Base-by-base conservation (phyloP, 2,888 invertebrate species). In the Hyposoter didymator region DNA sequence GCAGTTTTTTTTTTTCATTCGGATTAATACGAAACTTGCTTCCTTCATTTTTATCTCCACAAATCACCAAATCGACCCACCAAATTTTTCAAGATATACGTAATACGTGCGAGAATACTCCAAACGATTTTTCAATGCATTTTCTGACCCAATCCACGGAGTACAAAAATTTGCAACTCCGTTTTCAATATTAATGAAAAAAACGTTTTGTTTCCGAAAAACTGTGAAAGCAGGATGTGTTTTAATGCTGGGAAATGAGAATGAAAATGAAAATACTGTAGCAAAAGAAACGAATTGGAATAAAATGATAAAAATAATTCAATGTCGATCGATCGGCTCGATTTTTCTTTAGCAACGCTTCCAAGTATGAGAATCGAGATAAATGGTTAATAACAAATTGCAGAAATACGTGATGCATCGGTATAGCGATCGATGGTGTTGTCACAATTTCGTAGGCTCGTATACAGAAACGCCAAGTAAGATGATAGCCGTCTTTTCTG, bases 401-500 rank as follows among this genome's bases (percentile, higher is more conserved):
- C 4, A 72, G 52, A 43, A 73, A 43, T 73, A 17, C 43, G 17
- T 28, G 39, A 43, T 73, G 87, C 62, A 84, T 72, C 70, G 74
- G 47, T 59, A 84, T 49, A 17, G 22, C 64, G 72, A 70, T 84
- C 84, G 76, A 66, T 32, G 74, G 67, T 74, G 4, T 66, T 28
- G 47, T 82, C 74, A 78, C 79, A 19, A 49, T 28, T 28, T 14
- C 17, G 52, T 59, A 72, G 74, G 55, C 66, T 72, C 81, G 72
- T 49, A 80, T 4, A 4, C 67, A 78, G 74, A 76, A 78, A 84
- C 70, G 59, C 62, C 78, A 82, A 82, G 89, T 89, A 90, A 90
- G 87, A 64, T 82, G 90, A 90, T 89, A 89, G 87, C 76, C 28
- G 8, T 59, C 87, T 59, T 32, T 39, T 67, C 22, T 52, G n/a